phyloP scores from a whole-genome alignment of 2,113 vertebrate species.

The Dascyllus trimaculatus region DNA sequence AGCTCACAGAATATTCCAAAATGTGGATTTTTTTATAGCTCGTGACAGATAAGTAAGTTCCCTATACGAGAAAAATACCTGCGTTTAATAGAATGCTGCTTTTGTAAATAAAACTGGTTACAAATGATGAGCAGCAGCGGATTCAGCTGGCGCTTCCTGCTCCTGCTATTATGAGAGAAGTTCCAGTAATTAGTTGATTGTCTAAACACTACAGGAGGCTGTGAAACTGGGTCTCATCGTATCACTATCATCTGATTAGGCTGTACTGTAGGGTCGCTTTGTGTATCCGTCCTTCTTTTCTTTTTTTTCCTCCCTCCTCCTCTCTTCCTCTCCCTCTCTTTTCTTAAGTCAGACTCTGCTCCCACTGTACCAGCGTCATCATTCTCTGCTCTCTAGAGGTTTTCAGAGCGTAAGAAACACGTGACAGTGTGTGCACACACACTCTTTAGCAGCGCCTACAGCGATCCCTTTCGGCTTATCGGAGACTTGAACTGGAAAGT shows the following conservation, averaged over 20 bases:
- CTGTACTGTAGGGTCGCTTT: slow-evolving; percentile 54
- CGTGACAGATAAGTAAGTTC: neutral
- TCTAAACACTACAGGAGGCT: slow-evolving; percentile 49
- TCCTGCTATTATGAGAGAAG: slow-evolving; percentile 17
- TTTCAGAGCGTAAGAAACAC: slow-evolving; percentile 79
- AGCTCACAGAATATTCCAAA: neutral
- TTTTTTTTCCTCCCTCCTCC: neutral
- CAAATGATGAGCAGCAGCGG: neutral
- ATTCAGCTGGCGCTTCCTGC: slow-evolving; percentile 4
- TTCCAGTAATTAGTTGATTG: slow-evolving; percentile 46
- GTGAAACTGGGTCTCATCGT: slow-evolving; percentile 51
- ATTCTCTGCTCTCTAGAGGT: slow-evolving; percentile 75
- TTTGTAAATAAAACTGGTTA: neutral
- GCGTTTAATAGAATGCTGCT: neutral
- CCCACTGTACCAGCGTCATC: slow-evolving; percentile 78
- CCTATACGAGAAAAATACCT: neutral
- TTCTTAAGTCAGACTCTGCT: slow-evolving; percentile 58
- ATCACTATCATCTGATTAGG: slow-evolving; percentile 72
- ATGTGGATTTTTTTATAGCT: neutral
- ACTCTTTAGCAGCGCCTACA: slow-evolving; percentile 87
- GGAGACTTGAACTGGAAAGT: slow-evolving; percentile 80
- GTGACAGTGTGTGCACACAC: slow-evolving; percentile 72
- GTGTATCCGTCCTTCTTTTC: slow-evolving; percentile 51
- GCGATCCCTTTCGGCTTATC: slow-evolving; percentile 88
- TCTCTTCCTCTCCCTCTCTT: slow-evolving; percentile 17